These are phyloP conservation scores for Hesperophylax magnus DNA, from an alignment of 1,140 invertebrate species.

Conservation along the genomic window DNA sequence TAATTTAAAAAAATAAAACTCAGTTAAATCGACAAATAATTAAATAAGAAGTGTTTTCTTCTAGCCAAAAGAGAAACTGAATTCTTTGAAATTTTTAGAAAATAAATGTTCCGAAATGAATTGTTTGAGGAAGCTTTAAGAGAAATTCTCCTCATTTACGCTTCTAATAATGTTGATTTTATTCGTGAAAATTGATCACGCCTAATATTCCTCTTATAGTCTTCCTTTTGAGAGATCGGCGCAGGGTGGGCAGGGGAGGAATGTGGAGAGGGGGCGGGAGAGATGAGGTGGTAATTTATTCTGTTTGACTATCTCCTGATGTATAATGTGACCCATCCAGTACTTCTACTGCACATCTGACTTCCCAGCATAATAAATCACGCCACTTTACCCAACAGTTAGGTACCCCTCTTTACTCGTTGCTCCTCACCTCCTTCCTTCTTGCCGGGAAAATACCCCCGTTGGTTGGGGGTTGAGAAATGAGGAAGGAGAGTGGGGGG, in stretches of 20 bases:
- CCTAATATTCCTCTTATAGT: slow-evolving; percentile 4
- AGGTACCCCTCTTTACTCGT: neutral
- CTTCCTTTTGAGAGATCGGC: neutral
- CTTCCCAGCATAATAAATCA: slow-evolving; percentile 24
- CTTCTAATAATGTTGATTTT: slow-evolving; percentile 7
- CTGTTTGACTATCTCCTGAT: slow-evolving; percentile 11
- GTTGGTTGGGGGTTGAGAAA: no score
- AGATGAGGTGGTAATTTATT: slow-evolving; percentile 14
- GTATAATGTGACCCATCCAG: slow-evolving; percentile 9
- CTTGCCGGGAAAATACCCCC: no score
- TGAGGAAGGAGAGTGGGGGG: neutral
- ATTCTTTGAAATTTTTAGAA: no score
- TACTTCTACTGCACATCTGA: slow-evolving; percentile 11
- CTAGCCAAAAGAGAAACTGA: no score
- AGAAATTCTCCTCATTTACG: neutral
- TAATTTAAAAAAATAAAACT: no score
- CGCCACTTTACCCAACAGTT: slow-evolving; percentile 6
- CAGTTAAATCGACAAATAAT: no score
- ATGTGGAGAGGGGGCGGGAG: neutral
- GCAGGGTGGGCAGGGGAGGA: neutral
- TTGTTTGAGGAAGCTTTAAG: no score
- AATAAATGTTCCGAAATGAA: no score
- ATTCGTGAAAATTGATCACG: neutral
- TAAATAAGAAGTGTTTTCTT: no score
- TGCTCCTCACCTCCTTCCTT: no score